Conservation (phyloP, 1,140 invertebrate genomes). For the Drosophila suzukii region DNA sequence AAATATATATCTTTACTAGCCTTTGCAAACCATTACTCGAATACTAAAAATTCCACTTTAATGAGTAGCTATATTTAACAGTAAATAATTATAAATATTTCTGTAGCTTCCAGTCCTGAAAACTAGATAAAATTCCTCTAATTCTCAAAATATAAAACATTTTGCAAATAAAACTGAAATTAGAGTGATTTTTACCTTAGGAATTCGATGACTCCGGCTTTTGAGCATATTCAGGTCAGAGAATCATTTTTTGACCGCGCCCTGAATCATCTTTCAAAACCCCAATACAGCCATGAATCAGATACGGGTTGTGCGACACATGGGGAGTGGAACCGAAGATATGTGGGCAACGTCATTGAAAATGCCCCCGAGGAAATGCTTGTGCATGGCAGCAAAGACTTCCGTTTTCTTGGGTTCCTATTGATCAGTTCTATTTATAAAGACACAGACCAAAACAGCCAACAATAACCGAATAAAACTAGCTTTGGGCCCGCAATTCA, state of each 20-base stretch:
- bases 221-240: slow-evolving; percentile 26
- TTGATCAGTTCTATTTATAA: slow-evolving; percentile 40
- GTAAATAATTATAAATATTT: not conserved
- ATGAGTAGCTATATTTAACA: not conserved
- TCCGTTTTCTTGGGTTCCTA: slow-evolving; percentile 18
- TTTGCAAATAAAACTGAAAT: not conserved
- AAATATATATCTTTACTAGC: not conserved
- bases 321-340: not conserved
- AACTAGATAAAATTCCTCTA: too few relatives aligned
- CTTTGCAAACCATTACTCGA: not conserved
- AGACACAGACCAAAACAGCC: slow-evolving; percentile 32
- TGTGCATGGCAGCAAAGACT: slow-evolving; percentile 10
- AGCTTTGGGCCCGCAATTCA: slow-evolving; percentile 48
- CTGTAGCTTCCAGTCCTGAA: not conserved
- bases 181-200: not conserved
- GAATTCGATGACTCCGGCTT: slow-evolving; percentile 27
- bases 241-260: slow-evolving; percentile 20
- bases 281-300: slow-evolving; percentile 25
- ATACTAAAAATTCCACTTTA: not conserved
- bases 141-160: too few relatives aligned
- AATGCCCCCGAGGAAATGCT: not conserved
- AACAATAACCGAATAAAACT: slow-evolving; percentile 30
- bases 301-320: slow-evolving; percentile 45
- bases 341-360: not conserved
- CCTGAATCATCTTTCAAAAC: slow-evolving; percentile 55